Base-by-base conservation (phyloP, 2,888 invertebrate species). In the Trichogramma evanescens region DNA sequence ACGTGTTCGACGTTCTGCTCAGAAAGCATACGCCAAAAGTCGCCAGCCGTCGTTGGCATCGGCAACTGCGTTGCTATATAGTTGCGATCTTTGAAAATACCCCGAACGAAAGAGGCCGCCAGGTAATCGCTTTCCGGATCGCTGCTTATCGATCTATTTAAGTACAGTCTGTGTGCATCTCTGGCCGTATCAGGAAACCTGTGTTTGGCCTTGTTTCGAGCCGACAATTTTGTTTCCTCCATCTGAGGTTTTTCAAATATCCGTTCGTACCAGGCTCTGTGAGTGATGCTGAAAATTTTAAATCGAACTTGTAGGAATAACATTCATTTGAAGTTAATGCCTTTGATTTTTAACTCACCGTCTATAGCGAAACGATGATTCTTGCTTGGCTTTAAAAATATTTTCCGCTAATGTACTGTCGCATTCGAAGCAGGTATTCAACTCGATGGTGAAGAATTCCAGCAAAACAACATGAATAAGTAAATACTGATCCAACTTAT, bases 11-110 rank as follows among this genome's bases (percentile, higher is more conserved):
- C 69, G 56, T 76, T 71, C 43, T 75, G 70, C 58, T 80, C 79
- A 3, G 71, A 67, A 0, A 80, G 67, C 70, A 81, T 69, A 64
- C 80, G 72, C 81, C 81, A 81, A 63, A 81, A 81, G 68, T 81
- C 80, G 5, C 70, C 72, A 3, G 79, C 56, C 3, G 81, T 81
- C n/a, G 73, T 69, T 1, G 76, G 76, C 64, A 81, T 58, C 0
- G 82, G 81, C 48, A 78, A 72, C 64, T 81, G 80, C 0, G 81
- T 79, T 0, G 78, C 79, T 6, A 81, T 72, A 58, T 75, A 81
- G 60, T 77, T 75, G 8, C 52, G 43, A 58, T 74, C 43, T 74
- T 71, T 65, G 72, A 74, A 61, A 72, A 70, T 44, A 69, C 69
- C 58, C 59, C 80, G 78, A 4, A 81, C 80, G 61, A 69, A 69